Evolutionary conservation across 92 coral and sea anemone species (phyloP).

Genomic region (Siderastrea siderea): DNA sequence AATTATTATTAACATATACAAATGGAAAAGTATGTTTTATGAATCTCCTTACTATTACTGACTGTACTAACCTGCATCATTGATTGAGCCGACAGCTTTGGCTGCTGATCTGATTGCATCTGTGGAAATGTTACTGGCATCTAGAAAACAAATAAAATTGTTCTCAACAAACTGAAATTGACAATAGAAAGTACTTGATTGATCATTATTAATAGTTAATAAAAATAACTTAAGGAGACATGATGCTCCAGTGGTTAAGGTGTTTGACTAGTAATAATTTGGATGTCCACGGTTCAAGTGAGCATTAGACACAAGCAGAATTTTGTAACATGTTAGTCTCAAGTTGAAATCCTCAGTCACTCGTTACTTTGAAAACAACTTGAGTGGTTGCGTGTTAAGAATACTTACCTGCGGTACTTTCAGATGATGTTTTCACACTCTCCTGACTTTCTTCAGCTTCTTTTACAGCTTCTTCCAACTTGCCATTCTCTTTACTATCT

Average conservation of each 20-base stretch:
- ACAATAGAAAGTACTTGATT: background rate
- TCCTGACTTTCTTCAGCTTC: constrained; percentile 39
- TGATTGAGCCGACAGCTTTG: constrained; percentile 88
- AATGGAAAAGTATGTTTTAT: too few species aligned
- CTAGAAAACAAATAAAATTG: constrained; percentile 1
- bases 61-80: constrained; percentile 78
- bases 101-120: constrained; percentile 96
- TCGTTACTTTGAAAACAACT: too few species aligned
- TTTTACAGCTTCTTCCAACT: constrained; percentile 50
- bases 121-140: constrained; percentile 77
- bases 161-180: background rate
- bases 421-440: constrained; percentile 5
- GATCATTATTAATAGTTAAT: background rate
- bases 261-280: too few species aligned
- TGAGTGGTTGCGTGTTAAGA: background rate
- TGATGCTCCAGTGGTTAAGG: too few species aligned
- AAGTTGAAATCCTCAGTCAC: too few species aligned
- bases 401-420: constrained; percentile 20
- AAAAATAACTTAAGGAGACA: background rate
- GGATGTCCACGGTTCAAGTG: too few species aligned
- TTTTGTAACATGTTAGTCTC: too few species aligned
- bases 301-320: too few species aligned
- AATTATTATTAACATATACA: too few species aligned
- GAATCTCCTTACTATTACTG: too few species aligned
- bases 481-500: constrained; percentile 13